Conservation (phyloP, 2,797 vertebrate genomes). For the Crenuchus spilurus region DNA sequence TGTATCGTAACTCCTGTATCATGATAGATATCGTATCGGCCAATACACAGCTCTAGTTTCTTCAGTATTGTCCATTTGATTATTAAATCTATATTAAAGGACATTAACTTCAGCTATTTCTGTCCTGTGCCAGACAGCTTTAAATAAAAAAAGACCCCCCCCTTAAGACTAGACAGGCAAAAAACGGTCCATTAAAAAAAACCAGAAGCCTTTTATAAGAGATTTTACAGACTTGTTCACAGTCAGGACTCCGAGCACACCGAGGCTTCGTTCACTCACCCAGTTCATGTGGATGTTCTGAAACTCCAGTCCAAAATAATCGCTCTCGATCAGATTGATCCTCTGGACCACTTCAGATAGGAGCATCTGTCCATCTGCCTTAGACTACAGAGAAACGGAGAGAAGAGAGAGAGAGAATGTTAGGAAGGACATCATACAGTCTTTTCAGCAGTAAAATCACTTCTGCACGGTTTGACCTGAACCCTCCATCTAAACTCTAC, state of each 20-base stretch:
- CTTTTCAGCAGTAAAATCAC: not conserved
- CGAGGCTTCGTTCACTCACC: constrained; percentile 76
- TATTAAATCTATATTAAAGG: constrained; percentile 53
- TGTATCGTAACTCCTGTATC: too few species aligned
- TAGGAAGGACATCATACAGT: not conserved
- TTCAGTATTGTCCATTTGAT: not conserved
- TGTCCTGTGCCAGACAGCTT: constrained; percentile 44
- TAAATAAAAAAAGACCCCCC: constrained; percentile 45
- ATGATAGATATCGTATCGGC: too few species aligned
- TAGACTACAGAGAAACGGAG: constrained; percentile 76
- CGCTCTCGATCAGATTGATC: constrained; percentile 91
- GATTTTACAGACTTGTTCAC: constrained; percentile 24
- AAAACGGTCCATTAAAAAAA: constrained; percentile 45
- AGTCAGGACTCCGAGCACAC: constrained; percentile 30
- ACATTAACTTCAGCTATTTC: constrained; percentile 51
- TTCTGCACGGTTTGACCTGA: not conserved
- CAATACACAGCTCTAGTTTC: constrained; percentile 12
- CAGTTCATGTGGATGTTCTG: constrained; percentile 89
- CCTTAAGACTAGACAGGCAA: constrained; percentile 43
- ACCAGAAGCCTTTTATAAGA: constrained; percentile 24
- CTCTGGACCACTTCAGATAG: constrained; percentile 85
- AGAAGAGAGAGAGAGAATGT: constrained; percentile 45
- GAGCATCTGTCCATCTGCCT: constrained; percentile 81
- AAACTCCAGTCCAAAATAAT: constrained; percentile 98
- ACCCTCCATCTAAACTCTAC: too few species aligned